Percentiles rank a stretch among this genome's conserved stretches.
Evolutionary conservation across 1,140 invertebrate genomes (phyloP).

Genomic region (Anadara kagoshimensis): DNA sequence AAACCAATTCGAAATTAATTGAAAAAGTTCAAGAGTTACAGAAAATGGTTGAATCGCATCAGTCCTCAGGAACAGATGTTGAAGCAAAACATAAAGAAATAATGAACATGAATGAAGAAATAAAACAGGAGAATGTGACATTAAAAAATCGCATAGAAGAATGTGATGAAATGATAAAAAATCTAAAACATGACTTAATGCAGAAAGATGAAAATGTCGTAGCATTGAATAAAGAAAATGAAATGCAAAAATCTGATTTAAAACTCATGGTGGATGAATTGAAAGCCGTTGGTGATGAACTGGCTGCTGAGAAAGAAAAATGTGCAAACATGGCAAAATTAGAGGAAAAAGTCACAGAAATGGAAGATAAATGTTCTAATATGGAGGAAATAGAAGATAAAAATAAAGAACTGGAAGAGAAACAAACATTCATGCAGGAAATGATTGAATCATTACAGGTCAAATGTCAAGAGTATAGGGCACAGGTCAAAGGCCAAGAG

Average conservation of each 20-base stretch:
- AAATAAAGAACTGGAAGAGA: background rate
- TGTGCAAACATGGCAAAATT: background rate
- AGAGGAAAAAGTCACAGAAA: too few species aligned
- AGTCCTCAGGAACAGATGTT: background rate
- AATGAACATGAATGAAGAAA: background rate
- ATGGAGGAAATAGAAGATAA: background rate
- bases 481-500: conserved; percentile 4
- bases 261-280: conserved; percentile 1
- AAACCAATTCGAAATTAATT: background rate
- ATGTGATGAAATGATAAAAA: conserved; percentile 25
- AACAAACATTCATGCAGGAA: background rate
- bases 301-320: conserved; percentile 4
- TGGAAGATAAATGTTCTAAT: too few species aligned
- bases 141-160: conserved; percentile 21
- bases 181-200: conserved; percentile 35
- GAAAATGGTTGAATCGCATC: conserved; percentile 1
- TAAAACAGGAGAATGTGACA: conserved; percentile 17
- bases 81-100: too few species aligned
- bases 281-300: background rate
- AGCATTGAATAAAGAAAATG: conserved; percentile 20
- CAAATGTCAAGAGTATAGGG: conserved; percentile 2
- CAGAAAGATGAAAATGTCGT: conserved; percentile 40
- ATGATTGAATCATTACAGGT: background rate
- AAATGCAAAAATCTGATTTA: conserved; percentile 1
- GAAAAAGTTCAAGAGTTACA: background rate